These are phyloP conservation scores for Edolisoma coerulescens DNA, from an alignment of 2,113 vertebrate species.

Conservation along the genomic window DNA sequence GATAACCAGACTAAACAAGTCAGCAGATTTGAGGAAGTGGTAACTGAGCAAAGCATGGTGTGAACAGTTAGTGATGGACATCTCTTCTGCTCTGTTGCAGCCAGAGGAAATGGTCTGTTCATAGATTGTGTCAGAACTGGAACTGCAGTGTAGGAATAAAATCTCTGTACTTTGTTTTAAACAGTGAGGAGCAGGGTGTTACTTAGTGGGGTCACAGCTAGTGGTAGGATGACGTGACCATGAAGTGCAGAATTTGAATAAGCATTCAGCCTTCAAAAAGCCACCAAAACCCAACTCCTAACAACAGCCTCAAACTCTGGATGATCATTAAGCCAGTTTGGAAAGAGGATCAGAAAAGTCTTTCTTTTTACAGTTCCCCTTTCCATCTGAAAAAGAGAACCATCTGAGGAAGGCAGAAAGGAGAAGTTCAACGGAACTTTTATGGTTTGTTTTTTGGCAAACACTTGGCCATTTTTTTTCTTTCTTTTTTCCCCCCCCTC, in stretches of 20 bases:
- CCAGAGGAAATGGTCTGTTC: background rate
- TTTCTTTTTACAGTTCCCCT: slow-evolving; percentile 45
- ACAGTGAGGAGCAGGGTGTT: background rate
- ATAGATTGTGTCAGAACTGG: background rate
- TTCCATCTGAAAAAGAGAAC: slow-evolving; percentile 60
- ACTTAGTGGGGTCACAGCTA: background rate
- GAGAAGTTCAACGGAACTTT: slow-evolving; percentile 40
- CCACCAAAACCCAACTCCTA: background rate
- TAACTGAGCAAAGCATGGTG: background rate
- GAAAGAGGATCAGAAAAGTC: slow-evolving; percentile 49
- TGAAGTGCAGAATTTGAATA: background rate
- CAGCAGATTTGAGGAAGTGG: slow-evolving; percentile 14
- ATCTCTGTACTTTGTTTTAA: background rate
- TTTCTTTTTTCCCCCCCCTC: accelerated
- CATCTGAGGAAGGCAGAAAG: slow-evolving; percentile 15
- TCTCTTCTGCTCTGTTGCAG: background rate
- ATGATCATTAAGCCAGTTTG: slow-evolving; percentile 3
- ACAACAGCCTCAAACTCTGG: background rate
- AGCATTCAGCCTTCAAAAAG: background rate
- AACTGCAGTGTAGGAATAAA: background rate
- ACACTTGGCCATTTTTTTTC: background rate
- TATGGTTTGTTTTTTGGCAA: background rate
- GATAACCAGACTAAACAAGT: background rate
- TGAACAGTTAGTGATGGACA: background rate
- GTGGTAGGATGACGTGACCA: background rate